phyloP scores from a whole-genome alignment of 2,113 vertebrate genomes.

The Himantopus leucocephalus region DNA sequence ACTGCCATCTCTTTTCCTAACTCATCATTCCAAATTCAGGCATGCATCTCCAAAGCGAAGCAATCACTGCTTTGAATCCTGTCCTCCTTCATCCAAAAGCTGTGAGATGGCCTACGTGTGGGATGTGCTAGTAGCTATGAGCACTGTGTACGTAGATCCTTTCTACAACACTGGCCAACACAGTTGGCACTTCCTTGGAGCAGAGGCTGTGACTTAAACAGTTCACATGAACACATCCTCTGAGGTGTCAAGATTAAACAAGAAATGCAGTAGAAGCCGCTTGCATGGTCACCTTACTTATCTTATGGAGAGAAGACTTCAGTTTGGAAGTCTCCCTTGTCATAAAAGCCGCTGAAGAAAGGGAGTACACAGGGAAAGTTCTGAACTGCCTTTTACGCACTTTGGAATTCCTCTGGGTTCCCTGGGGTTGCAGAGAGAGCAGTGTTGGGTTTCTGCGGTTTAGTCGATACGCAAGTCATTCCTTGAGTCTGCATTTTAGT shows the following conservation, averaged over 20 bases:
- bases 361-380: not conserved
- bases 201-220: not conserved
- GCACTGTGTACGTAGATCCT: fast-evolving
- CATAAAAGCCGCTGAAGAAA: not conserved
- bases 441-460: not conserved
- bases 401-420: slow-evolving; percentile 23
- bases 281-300: not conserved
- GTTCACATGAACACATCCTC: not conserved
- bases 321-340: not conserved
- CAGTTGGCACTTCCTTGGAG: not conserved
- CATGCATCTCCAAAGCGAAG: not conserved
- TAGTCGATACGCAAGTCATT: not conserved
- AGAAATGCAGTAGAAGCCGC: not conserved
- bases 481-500: not conserved
- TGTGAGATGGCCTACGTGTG: not conserved
- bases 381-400: not conserved
- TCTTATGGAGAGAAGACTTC: not conserved
- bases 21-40: not conserved
- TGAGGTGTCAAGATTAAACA: not conserved
- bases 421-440: not conserved
- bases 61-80: not conserved
- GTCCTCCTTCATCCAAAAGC: not conserved
- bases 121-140: not conserved
- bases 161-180: not conserved
- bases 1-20: not conserved